These are phyloP conservation scores for Sarcoramphus papa DNA, from an alignment of 2,797 vertebrate genomes.

Conservation along the genomic window DNA sequence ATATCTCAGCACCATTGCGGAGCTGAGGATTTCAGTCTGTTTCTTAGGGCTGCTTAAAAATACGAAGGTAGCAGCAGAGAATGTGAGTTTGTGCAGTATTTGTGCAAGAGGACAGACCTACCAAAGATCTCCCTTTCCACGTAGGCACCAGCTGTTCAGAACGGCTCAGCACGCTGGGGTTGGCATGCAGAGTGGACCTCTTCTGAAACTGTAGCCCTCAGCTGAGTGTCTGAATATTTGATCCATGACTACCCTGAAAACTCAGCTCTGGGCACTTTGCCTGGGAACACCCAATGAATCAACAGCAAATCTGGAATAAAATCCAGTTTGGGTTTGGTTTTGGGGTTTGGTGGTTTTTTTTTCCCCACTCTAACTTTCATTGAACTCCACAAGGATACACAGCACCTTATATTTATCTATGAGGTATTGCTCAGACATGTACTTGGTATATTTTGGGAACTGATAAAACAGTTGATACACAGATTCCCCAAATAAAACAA, in stretches of 20 bases:
- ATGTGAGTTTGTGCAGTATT: neutral
- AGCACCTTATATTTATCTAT: neutral
- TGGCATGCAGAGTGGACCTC: neutral
- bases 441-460: neutral
- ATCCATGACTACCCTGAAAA: neutral
- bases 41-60: neutral
- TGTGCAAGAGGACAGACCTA: neutral
- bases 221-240: neutral
- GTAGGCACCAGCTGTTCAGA: neutral
- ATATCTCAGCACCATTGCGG: neutral
- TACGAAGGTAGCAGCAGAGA: neutral
- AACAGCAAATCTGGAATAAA: neutral
- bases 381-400: neutral
- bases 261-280: neutral
- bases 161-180: neutral
- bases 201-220: neutral
- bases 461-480: neutral
- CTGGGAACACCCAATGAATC: neutral
- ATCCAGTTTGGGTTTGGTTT: neutral
- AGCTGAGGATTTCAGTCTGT: neutral
- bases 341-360: neutral
- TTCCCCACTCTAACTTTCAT: neutral
- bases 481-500: neutral
- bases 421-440: neutral
- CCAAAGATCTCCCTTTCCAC: neutral